These are phyloP conservation scores for Lordiphosa mommai DNA, from an alignment of 1,140 invertebrate genomes.

Conservation along the genomic window DNA sequence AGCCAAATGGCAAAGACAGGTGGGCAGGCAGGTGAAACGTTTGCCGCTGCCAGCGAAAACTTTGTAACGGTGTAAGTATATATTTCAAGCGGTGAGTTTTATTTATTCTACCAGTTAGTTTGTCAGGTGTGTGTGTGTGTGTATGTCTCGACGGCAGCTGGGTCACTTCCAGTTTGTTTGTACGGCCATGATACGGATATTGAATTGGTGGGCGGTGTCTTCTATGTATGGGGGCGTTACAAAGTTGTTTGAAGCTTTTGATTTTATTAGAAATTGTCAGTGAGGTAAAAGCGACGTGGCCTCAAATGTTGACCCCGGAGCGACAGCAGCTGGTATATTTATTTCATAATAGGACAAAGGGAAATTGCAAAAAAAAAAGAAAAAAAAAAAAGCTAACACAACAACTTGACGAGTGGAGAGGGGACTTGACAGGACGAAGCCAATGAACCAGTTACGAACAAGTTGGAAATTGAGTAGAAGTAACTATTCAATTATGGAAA, in stretches of 20 bases:
- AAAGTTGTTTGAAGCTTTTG: constrained; percentile 54
- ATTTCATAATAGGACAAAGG: constrained; percentile 35
- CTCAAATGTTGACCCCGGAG: constrained; percentile 34
- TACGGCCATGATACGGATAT: constrained; percentile 47
- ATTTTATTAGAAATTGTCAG: constrained; percentile 74
- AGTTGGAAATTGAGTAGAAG: constrained; percentile 4
- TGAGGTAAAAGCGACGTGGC: constrained; percentile 38
- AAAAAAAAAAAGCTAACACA: not conserved
- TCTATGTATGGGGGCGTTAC: constrained; percentile 6
- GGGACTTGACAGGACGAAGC: constrained; percentile 10
- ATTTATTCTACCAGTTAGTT: constrained; percentile 62
- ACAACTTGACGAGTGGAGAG: not conserved
- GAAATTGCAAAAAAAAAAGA: constrained; percentile 23
- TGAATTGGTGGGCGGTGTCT: constrained; percentile 40
- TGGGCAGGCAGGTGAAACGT: constrained; percentile 43
- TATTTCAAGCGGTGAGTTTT: constrained; percentile 51
- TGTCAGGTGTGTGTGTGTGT: constrained; percentile 20
- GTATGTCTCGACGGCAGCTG: constrained; percentile 26
- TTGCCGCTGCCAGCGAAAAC: constrained; percentile 40
- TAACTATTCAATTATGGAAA: constrained; percentile 2
- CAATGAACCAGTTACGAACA: constrained; percentile 33
- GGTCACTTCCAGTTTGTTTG: constrained; percentile 43
- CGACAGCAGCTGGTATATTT: constrained; percentile 19
- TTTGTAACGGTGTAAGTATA: constrained; percentile 40
- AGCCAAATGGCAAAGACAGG: constrained; percentile 24